Conservation (phyloP, 2,888 invertebrate genomes). For the Carcina quercana region DNA sequence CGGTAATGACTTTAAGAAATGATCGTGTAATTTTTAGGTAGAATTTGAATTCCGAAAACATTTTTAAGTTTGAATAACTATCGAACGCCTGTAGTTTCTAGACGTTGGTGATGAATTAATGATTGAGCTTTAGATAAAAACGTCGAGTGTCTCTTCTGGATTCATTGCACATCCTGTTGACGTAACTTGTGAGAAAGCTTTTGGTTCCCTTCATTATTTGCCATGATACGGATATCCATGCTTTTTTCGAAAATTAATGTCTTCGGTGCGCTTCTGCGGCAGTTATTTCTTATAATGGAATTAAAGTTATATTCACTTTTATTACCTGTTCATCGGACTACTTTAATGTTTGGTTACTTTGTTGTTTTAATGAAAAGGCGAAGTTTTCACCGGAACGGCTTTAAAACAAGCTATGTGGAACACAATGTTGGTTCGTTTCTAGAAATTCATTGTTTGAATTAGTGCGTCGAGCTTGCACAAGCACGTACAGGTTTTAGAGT, state of each 20-base stretch:
- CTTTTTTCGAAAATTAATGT: constrained; percentile 41
- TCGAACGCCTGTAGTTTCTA: too few relatives aligned
- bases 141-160: too few relatives aligned
- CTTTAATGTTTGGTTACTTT: constrained; percentile 14
- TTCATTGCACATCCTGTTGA: too few relatives aligned
- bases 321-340: neutral
- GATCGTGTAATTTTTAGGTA: too few relatives aligned
- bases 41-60: too few relatives aligned
- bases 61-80: too few relatives aligned
- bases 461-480: constrained; percentile 39
- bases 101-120: too few relatives aligned
- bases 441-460: constrained; percentile 47
- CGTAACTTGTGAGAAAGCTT: too few relatives aligned
- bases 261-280: constrained; percentile 21
- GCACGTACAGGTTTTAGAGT: constrained; percentile 46
- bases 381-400: constrained; percentile 22
- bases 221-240: constrained; percentile 59
- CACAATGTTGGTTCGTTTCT: constrained; percentile 34
- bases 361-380: constrained; percentile 28
- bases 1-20: too few relatives aligned
- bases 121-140: too few relatives aligned
- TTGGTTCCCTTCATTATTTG: constrained; percentile 61
- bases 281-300: constrained; percentile 38
- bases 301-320: constrained; percentile 23
- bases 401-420: constrained; percentile 26